Percentiles rank a stretch among this genome's conserved stretches.
These are phyloP conservation scores for Fregetta grallaria DNA, from an alignment of 2,113 vertebrate species.

Conservation along the genomic window DNA sequence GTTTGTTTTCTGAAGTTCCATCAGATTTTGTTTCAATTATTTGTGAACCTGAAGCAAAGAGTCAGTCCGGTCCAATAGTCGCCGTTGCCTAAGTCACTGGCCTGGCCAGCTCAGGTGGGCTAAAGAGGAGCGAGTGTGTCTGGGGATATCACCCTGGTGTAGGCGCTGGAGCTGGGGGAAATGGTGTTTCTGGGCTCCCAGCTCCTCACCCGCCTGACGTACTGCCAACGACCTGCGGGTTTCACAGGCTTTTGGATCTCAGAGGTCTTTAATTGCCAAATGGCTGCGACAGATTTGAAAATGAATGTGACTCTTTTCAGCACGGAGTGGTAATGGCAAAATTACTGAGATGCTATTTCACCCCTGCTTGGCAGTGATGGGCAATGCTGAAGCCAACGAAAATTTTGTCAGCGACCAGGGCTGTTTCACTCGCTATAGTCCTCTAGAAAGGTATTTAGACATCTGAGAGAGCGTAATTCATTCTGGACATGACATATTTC, in stretches of 20 bases:
- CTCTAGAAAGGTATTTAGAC: conserved; percentile 19
- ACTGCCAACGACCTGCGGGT: rapidly evolving
- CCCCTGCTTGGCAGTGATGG: background rate
- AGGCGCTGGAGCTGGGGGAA: background rate
- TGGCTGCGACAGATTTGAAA: background rate
- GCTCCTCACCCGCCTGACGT: background rate
- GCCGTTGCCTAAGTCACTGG: background rate
- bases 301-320: background rate
- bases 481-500: conserved; percentile 37
- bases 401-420: background rate
- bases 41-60: background rate
- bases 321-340: background rate
- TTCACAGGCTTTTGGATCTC: background rate
- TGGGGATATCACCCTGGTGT: background rate
- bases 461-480: background rate
- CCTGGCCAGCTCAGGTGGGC: background rate
- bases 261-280: background rate
- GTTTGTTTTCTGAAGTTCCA: background rate
- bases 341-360: conserved; percentile 4
- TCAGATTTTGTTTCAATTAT: background rate
- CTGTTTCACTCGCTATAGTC: background rate
- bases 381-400: background rate
- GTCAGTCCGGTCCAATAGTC: too few species aligned
- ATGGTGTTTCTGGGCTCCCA: background rate
- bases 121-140: background rate